Conservation (phyloP, 92 coral and sea anemone genomes). For the Phenganax marumi region DNA sequence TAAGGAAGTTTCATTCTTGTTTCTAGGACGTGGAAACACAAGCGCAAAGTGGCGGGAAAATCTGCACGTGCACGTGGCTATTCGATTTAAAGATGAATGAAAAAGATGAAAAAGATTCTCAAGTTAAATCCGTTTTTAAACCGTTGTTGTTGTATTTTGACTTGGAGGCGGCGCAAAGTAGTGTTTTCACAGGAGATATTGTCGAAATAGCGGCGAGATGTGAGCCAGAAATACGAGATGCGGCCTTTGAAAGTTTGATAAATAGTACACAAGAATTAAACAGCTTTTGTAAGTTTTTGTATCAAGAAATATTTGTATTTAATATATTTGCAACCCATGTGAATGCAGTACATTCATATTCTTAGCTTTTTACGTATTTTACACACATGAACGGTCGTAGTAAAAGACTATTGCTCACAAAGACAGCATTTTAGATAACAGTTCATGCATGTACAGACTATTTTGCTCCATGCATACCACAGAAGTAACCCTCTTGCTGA, state of each 20-base stretch:
- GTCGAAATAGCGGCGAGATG: conserved; percentile 93
- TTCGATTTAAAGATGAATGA: conserved; percentile 52
- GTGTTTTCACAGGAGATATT: conserved; percentile 73
- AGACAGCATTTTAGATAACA: too few species aligned
- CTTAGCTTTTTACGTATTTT: too few species aligned
- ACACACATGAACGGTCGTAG: too few species aligned
- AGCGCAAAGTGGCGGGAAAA: conserved; percentile 47
- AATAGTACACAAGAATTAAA: conserved; percentile 71
- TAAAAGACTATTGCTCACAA: too few species aligned
- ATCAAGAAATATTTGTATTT: not conserved
- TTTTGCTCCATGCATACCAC: too few species aligned
- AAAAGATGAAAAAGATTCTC: conserved; percentile 38
- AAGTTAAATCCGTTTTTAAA: not conserved
- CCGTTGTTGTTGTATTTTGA: conserved; percentile 85
- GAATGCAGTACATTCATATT: not conserved
- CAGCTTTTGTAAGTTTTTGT: conserved; percentile 71
- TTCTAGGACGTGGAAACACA: conserved; percentile 46
- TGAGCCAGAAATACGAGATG: conserved; percentile 72
- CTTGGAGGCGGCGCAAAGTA: conserved; percentile 86
- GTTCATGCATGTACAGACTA: too few species aligned
- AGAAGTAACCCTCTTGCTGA: too few species aligned
- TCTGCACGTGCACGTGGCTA: conserved; percentile 82
- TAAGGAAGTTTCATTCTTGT: too few species aligned
- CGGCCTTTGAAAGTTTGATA: conserved; percentile 72
- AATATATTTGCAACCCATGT: not conserved